Evolutionary conservation across 2,797 vertebrate species (phyloP).

Genomic region (Numenius phaeopus): DNA sequence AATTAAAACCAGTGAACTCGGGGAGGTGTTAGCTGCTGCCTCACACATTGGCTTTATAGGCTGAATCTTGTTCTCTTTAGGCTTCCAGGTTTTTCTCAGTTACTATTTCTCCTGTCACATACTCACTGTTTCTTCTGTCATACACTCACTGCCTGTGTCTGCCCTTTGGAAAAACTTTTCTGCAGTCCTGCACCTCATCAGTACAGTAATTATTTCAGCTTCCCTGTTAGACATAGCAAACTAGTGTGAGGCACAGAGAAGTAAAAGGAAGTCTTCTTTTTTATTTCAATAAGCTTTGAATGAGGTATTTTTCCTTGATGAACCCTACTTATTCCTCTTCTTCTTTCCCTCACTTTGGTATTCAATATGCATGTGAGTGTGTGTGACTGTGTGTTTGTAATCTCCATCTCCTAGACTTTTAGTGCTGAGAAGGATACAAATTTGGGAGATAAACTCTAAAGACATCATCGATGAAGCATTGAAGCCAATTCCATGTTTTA

Average conservation of each 20-base stretch:
- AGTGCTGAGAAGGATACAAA: constrained; percentile 43
- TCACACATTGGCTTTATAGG: constrained; percentile 54
- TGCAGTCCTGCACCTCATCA: constrained; percentile 60
- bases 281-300: not conserved
- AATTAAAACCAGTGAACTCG: constrained; percentile 5
- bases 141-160: not conserved
- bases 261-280: constrained; percentile 11
- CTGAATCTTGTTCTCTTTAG: constrained; percentile 50
- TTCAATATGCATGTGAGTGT: not conserved
- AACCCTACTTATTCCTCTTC: not conserved
- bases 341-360: constrained; percentile 25
- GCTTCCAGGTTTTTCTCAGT: constrained; percentile 65
- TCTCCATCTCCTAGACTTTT: not conserved
- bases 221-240: not conserved
- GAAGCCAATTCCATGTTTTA: constrained; percentile 66
- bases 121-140: constrained; percentile 47
- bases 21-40: constrained; percentile 38
- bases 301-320: not conserved
- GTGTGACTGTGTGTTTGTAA: constrained; percentile 24
- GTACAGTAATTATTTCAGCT: constrained; percentile 52
- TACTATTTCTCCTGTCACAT: constrained; percentile 69
- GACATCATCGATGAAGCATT: constrained; percentile 55
- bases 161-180: constrained; percentile 37
- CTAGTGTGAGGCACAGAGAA: constrained; percentile 1
- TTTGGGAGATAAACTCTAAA: constrained; percentile 60